Conservation (phyloP, 1,140 invertebrate species). For the Leptinotarsa undecemlineata region DNA sequence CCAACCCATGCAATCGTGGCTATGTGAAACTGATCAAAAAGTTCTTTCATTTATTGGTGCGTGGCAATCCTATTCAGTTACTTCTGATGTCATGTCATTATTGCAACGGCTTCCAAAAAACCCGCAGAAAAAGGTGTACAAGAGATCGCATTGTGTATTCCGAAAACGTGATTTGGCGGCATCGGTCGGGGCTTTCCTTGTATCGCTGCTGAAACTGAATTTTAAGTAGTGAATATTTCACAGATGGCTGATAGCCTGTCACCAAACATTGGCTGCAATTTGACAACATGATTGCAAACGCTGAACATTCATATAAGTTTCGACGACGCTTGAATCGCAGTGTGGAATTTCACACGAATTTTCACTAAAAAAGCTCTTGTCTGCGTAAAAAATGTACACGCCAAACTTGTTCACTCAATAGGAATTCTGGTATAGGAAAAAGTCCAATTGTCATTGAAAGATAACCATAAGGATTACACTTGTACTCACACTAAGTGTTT, state of each 20-base stretch:
- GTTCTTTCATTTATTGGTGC: too few species aligned
- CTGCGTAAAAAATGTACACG: conserved; percentile 7
- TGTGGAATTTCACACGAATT: conserved; percentile 8
- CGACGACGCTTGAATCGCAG: neutral
- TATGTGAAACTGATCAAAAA: too few species aligned
- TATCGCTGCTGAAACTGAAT: conserved; percentile 42
- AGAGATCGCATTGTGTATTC: conserved; percentile 36
- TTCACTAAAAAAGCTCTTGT: neutral
- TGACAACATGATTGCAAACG: conserved; percentile 46
- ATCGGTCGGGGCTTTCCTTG: conserved; percentile 31
- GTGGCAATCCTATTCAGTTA: too few species aligned
- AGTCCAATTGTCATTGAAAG: too few species aligned
- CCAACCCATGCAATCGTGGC: too few species aligned
- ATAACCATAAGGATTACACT: too few species aligned
- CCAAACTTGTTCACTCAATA: neutral
- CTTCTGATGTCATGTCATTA: neutral
- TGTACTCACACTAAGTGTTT: too few species aligned
- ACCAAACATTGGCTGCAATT: conserved; percentile 42
- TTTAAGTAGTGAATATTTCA: conserved; percentile 49
- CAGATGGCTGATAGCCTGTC: conserved; percentile 42
- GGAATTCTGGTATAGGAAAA: too few species aligned
- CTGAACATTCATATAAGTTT: conserved; percentile 35
- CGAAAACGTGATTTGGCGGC: conserved; percentile 39
- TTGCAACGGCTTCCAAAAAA: neutral
- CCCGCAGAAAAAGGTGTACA: conserved; percentile 20